A percentile compares a stretch with the other conserved stretches of the same genome.
Conservation (phyloP, 1,140 invertebrate genomes). For the Hylyphantes graminicola region DNA sequence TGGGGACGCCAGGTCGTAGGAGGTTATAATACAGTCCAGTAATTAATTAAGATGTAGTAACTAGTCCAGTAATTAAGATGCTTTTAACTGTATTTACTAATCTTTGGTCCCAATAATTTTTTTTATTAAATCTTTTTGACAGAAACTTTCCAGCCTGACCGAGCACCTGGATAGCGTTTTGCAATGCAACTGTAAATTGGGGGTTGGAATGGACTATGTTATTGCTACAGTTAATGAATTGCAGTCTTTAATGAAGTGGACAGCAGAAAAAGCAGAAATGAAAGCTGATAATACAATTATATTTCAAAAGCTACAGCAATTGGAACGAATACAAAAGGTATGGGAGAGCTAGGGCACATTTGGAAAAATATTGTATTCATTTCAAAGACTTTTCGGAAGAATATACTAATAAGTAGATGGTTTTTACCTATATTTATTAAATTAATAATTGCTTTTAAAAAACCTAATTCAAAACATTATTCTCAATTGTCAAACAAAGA, state of each 20-base stretch:
- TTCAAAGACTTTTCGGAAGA: not conserved
- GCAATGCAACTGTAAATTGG: constrained; percentile 46
- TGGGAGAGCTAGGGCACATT: not conserved
- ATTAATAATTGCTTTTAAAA: not conserved
- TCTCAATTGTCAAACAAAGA: not conserved
- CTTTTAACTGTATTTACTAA: not conserved
- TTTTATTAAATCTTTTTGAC: too few relatives aligned
- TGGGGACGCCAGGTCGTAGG: too few relatives aligned
- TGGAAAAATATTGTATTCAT: not conserved
- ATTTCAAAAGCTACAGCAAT: constrained; percentile 52
- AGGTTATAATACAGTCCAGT: too few relatives aligned
- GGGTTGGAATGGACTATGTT: constrained; percentile 52
- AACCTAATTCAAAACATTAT: not conserved
- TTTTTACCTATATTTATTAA: not conserved
- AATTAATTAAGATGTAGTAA: too few relatives aligned
- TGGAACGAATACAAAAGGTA: constrained; percentile 54
- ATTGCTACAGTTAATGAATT: constrained; percentile 46
- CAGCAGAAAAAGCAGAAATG: constrained; percentile 30
- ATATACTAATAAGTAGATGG: not conserved
- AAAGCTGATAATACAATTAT: constrained; percentile 42
- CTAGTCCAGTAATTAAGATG: too few relatives aligned
- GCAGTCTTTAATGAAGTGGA: constrained; percentile 44
- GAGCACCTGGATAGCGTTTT: constrained; percentile 45
- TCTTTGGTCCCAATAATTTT: not conserved
- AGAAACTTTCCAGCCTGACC: constrained; percentile 45